Evolutionary conservation across 2,888 invertebrate genomes (phyloP), one percentile per base, ranked within the genome.

Genomic region (Endotricha flammealis): DNA sequence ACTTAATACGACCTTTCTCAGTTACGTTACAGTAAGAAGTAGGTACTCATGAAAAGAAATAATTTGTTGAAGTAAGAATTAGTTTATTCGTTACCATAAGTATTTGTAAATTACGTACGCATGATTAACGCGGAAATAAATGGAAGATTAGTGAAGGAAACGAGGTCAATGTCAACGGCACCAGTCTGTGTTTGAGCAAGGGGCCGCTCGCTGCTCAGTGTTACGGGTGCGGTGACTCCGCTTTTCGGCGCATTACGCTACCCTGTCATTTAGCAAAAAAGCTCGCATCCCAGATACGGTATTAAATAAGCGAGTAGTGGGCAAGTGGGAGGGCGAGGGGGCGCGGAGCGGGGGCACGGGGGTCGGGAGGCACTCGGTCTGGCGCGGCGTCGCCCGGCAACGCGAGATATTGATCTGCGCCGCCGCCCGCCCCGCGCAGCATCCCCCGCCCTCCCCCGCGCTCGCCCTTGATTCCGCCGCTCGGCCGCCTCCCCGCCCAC

Each of bases 301-400:
- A 79, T 83, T 81, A 83, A 83, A 85, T 83, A 83, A 85, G 79
- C 76, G 81, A 76, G 69, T 74, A 76, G 79, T 73, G 76, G 74
- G 76, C 56, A 63, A 61, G 53, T 64, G 54, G 54, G 53, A 58
- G 49, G 43, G 47, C 47, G 55, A 53, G 50, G 49, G 57, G 52
- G 48, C 56, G 54, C 53, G 44, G 50, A 50, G 48, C 57, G 57
- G 62, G 61, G 66, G 72, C n/a, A 72, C 76, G 81, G 79, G 83
- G 86, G 82, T 86, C 87, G 77, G 79, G 88, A 88, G 89, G 87
- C 89, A 88, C 88, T 88, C 88, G 83, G 89, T 89, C 88, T 88
- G 87, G 89, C 87, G 80, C 86, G 87, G 87, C 88, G 88, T 89
- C 76, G 78, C 83, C 88, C 86, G 85, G 88, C 72, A 81, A 89